These are phyloP conservation scores for Plestiodon gilberti DNA, from an alignment of 2,113 vertebrate genomes.

Conservation along the genomic window DNA sequence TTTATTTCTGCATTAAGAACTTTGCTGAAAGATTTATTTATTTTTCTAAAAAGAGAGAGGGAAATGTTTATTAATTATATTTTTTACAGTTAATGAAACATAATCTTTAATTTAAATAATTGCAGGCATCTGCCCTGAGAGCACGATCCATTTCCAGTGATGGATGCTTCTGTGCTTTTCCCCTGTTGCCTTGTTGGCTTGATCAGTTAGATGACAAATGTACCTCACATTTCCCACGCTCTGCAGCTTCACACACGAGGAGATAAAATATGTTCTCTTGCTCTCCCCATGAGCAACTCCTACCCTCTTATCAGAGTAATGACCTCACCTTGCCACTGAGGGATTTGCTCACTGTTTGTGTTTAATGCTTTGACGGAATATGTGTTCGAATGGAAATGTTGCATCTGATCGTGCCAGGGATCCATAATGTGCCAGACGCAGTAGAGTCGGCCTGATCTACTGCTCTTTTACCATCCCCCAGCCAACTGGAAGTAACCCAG, in stretches of 20 bases:
- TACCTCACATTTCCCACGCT: constrained; percentile 22
- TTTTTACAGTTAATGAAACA: constrained; percentile 72
- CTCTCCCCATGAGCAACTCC: not conserved
- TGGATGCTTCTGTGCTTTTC: constrained; percentile 50
- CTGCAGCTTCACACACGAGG: constrained; percentile 43
- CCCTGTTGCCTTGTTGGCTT: constrained; percentile 41
- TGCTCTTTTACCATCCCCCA: not conserved
- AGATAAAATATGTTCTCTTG: constrained; percentile 50
- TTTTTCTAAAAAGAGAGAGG: constrained; percentile 52
- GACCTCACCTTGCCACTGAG: not conserved
- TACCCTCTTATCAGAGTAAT: not conserved
- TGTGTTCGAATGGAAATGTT: not conserved
- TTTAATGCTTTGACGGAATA: not conserved
- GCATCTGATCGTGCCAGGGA: not conserved
- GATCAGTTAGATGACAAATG: constrained; percentile 64
- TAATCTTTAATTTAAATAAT: constrained; percentile 78
- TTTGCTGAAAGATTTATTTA: constrained; percentile 64
- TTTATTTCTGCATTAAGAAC: not conserved
- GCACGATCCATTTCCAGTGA: constrained; percentile 63
- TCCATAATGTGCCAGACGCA: not conserved
- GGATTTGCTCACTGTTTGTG: not conserved
- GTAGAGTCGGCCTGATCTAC: not conserved
- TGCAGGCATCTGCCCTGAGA: constrained; percentile 62
- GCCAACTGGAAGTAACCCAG: too few relatives aligned
- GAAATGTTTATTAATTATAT: constrained; percentile 77